Evolutionary conservation across 2,113 vertebrate genomes (phyloP).

Genomic region (Microtus montanus): DNA sequence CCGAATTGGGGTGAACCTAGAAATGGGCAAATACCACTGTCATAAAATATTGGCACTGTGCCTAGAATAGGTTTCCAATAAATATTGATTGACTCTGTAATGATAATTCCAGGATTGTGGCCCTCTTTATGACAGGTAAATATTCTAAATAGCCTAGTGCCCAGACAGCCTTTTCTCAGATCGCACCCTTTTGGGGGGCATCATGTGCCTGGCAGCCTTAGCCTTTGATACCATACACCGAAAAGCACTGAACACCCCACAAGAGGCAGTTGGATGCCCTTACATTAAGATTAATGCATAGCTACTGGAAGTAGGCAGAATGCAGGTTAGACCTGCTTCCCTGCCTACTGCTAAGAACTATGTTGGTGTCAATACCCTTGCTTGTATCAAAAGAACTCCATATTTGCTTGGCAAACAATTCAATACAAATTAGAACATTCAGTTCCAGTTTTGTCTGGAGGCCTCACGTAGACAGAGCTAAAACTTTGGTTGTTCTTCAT

Average conservation of each 20-base stretch:
- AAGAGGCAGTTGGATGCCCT: not conserved
- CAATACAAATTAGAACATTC: conserved; percentile 69
- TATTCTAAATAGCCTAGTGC: not conserved
- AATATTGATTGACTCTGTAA: not conserved
- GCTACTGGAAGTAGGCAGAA: conserved; percentile 25
- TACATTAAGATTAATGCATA: not conserved
- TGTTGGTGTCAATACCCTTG: conserved; percentile 31
- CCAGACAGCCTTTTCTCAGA: not conserved
- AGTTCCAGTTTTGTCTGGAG: conserved; percentile 64
- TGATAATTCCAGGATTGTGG: not conserved
- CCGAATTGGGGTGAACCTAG: not conserved
- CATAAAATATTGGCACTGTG: not conserved
- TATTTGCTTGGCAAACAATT: conserved; percentile 69
- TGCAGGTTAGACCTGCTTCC: conserved; percentile 16
- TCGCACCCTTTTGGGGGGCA: conserved; percentile 1
- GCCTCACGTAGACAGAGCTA: conserved; percentile 44
- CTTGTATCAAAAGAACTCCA: conserved; percentile 54
- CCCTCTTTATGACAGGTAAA: not conserved
- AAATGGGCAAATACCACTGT: not conserved
- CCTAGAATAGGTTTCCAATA: not conserved
- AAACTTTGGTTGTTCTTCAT: conserved; percentile 57
- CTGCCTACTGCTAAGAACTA: not conserved
- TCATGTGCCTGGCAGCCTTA: not conserved
- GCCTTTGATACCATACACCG: conserved; percentile 32
- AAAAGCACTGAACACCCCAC: conserved; percentile 23